Base-by-base conservation (phyloP, 2,797 vertebrate genomes). In the Gymnodraco acuticeps region DNA sequence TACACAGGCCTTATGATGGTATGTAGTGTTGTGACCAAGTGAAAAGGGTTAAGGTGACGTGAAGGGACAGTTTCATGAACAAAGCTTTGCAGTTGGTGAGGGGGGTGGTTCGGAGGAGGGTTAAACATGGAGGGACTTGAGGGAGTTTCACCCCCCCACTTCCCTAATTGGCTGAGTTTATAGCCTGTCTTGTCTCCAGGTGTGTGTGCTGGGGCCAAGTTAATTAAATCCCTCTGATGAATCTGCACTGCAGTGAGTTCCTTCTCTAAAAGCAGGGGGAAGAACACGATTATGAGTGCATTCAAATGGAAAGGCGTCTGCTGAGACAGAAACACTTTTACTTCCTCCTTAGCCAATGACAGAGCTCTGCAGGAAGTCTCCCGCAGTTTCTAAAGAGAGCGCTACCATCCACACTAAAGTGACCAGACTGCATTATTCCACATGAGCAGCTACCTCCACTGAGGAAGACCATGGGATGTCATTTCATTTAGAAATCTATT, bases 211-310 rank as follows among this genome's bases (percentile, higher is more conserved):
- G 77, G 87, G 91, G 88, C 90, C 88, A 93, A 92, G 87, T 95
- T 95, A 95, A 95, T 95, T 94, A 94, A 95, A 95, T 93, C 88
- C 89, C 79, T 90, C 86, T 94, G 93, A 94, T 95, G 94, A 95
- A 95, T 93, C 92, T 92, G 90, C 88, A 92, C 92, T 94, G 92
- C 91, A 88, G 90, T 81, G 75, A 89, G 73, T 92, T 89, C 81
- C 76, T 83, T 77, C 83, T 78, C 78, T 75, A 73, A 88, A 80
- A 77, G 90, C 62, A 85, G 83, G 84, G 54, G 68, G 75, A 71
- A 55, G 50, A 60, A 46, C 69, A 70, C 73, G 83, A 82, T 89
- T 87, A 88, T 27, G 53, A 80, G 81, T 71, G 85, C 84, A 82
- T 67, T 73, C 72, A 68, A 82, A 80, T 41, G 70, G 75, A 88